phyloP scores from a whole-genome alignment of 37 sponge, comb jelly and placozoan species.

The Lycopodina hypogea region DNA sequence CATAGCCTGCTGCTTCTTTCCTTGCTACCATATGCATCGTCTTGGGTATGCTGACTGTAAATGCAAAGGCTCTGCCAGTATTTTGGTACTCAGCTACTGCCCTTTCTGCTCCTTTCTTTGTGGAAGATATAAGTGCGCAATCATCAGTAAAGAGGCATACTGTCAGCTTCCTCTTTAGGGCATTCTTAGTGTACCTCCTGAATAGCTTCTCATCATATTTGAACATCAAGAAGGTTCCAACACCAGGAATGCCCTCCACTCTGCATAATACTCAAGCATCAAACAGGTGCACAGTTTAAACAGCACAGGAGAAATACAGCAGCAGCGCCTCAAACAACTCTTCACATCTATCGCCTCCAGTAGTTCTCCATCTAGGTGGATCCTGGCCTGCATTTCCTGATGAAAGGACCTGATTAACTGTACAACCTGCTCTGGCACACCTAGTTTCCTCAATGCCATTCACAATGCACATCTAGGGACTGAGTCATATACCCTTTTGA shows the following conservation, averaged over 20 bases:
- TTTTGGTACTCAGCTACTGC: background rate
- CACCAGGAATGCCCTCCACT: background rate
- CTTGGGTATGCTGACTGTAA: slow-evolving; percentile 21
- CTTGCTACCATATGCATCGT: slow-evolving; percentile 25
- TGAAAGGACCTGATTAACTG: background rate
- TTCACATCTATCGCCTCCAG: background rate
- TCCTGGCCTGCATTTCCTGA: slow-evolving; percentile 3
- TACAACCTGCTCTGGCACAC: background rate
- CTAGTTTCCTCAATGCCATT: background rate
- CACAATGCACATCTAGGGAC: background rate
- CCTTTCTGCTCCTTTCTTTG: background rate
- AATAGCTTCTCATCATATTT: slow-evolving; percentile 20
- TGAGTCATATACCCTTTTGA: background rate
- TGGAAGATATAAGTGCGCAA: background rate
- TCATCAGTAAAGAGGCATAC: slow-evolving; percentile 22
- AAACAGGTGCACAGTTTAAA: slow-evolving; percentile 13
- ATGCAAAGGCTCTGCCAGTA: slow-evolving; percentile 2
- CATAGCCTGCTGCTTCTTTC: background rate
- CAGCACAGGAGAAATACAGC: slow-evolving; percentile 2
- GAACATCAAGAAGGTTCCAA: background rate
- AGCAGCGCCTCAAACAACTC: slow-evolving; percentile 13
- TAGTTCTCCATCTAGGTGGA: slow-evolving; percentile 9
- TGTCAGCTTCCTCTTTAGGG: background rate
- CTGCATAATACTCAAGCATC: background rate
- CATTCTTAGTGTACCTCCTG: slow-evolving; percentile 9